These are phyloP conservation scores for Acanthisitta chloris DNA, from an alignment of 2,113 vertebrate genomes.

Conservation along the genomic window DNA sequence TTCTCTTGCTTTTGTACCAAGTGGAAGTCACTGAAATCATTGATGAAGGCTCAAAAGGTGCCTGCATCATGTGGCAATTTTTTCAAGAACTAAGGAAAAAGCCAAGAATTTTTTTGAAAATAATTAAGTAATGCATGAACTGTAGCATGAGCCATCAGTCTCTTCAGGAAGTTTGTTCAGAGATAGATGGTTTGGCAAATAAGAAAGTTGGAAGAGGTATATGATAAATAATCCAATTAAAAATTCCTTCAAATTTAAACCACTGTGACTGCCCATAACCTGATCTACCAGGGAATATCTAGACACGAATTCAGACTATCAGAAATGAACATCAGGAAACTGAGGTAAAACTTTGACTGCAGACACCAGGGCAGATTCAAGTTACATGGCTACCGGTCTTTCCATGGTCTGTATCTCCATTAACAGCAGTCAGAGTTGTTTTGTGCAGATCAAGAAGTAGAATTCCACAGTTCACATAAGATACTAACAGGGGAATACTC, in stretches of 20 bases:
- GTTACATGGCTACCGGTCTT: not conserved
- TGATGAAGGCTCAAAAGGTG: not conserved
- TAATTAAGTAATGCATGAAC: not conserved
- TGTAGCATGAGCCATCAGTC: not conserved
- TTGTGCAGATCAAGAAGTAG: not conserved
- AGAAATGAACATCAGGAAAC: not conserved
- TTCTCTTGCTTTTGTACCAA: not conserved
- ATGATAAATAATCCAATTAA: not conserved
- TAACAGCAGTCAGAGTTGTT: not conserved
- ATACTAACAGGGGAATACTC: not conserved
- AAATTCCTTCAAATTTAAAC: not conserved
- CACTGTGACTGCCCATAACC: not conserved
- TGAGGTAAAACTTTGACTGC: not conserved
- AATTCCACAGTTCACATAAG: not conserved
- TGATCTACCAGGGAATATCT: not conserved
- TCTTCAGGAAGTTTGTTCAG: not conserved
- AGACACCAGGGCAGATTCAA: not conserved
- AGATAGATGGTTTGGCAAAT: not conserved
- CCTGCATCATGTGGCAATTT: rapidly evolving
- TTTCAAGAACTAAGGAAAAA: not conserved
- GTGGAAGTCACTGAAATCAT: not conserved
- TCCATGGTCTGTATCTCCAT: not conserved
- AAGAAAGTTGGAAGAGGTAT: not conserved
- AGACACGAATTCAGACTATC: not conserved
- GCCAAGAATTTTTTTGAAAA: not conserved